Base-by-base conservation (phyloP, 2,113 vertebrate genomes). In the Sylvia atricapilla region DNA sequence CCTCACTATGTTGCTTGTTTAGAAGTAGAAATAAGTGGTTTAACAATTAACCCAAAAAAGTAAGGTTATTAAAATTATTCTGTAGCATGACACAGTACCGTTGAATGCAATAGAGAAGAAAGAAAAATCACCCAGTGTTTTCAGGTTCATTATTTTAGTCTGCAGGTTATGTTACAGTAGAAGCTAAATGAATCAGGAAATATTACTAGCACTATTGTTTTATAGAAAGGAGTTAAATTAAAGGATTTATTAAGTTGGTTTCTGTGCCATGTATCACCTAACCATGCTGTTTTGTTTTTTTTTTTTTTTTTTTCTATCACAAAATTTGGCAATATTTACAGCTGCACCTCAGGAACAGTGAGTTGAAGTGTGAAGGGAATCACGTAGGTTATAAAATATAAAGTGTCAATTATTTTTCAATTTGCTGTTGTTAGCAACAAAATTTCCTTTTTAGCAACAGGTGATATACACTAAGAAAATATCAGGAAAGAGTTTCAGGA, bases 391-490 rank as follows among this genome's bases (percentile, higher is more conserved):
- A 30, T 20, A 21, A 66, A 76, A 74, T 12, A 4, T 7, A 14
- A 84, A 82, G 7, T 21, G 11, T 22, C 53, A 31, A 62, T 53
- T 87, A 27, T 49, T 82, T 77, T 81, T 33, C 23, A 43, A 15
- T 6, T 74, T 70, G 3, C 47, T 72, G 30, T 2, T 66, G 3
- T 53, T 66, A 63, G 14, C 19, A 46, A 30, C 5, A 55, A 47
- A 52, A n/a, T 44, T 74, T 89, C 21, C 19, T 66, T 75, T 84
- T 84, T 39, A 67, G 3, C 21, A 68, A 55, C 2, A 7, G 35
- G 35, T 39, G 6, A 37, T 24, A 4, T 14, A 25, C 1, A 2
- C 11, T 28, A 44, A 58, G 27, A n/a, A 0, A 2, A 15, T 0
- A 4, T 27, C 12, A 47, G 22, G 15, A 59, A 88, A 78, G 21